These are phyloP conservation scores for Phallusia fumigata DNA, from an alignment of 23 tunicate species.

Conservation along the genomic window DNA sequence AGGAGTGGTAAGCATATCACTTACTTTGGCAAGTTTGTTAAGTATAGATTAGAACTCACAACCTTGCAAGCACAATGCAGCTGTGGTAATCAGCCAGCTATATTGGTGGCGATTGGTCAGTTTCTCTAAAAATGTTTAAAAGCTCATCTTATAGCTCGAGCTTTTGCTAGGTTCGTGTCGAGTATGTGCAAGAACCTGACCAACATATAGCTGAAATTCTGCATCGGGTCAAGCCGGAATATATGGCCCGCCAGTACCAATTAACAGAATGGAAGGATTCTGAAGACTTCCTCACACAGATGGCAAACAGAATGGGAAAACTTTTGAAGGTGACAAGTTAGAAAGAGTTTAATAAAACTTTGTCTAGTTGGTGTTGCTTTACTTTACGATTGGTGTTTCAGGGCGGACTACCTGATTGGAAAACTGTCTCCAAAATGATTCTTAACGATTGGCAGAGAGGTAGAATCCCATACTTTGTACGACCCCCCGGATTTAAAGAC, in stretches of 20 bases:
- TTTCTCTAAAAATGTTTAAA: no score
- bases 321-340: slow-evolving; percentile 59
- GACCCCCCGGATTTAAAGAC: slow-evolving; percentile 45
- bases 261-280: slow-evolving; percentile 64
- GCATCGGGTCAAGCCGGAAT: slow-evolving; percentile 71
- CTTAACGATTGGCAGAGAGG: slow-evolving; percentile 97
- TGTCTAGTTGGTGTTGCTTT: background rate
- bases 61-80: no score
- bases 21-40: background rate
- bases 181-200: slow-evolving; percentile 79
- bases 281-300: slow-evolving; percentile 83
- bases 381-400: slow-evolving; percentile 6
- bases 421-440: slow-evolving; percentile 78
- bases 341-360: background rate
- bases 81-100: no score
- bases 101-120: no score
- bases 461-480: slow-evolving; percentile 79
- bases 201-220: slow-evolving; percentile 84
- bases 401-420: slow-evolving; percentile 81
- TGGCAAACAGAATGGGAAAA: slow-evolving; percentile 83
- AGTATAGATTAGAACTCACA: no score
- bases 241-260: slow-evolving; percentile 70
- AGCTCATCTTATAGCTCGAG: no score
- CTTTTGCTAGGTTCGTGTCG: slow-evolving; percentile 65
- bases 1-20: slow-evolving; percentile 69